These are phyloP conservation scores for Gordius sp. DNA, from an alignment of 2,888 invertebrate genomes.

Conservation along the genomic window DNA sequence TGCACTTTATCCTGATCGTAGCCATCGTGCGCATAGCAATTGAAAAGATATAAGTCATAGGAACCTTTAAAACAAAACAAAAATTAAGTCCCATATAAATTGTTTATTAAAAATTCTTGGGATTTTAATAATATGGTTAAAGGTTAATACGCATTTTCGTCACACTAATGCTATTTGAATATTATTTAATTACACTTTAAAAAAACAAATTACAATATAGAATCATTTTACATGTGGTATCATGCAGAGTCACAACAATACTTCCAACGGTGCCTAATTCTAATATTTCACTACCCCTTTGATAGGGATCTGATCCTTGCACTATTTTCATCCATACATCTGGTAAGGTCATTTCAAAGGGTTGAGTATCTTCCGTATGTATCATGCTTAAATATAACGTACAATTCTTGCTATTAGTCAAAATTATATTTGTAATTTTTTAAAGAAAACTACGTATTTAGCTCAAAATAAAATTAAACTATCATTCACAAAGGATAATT, in stretches of 20 bases:
- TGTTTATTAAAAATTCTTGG: no score
- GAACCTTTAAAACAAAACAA: constrained; percentile 2
- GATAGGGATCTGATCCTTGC: background rate
- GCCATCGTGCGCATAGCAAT: constrained; percentile 14
- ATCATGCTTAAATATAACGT: constrained; percentile 8
- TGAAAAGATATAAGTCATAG: constrained; percentile 11
- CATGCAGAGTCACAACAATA: background rate
- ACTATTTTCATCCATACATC: constrained; percentile 16
- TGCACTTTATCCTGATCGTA: constrained; percentile 2
- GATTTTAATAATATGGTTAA: no score
- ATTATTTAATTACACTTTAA: no score
- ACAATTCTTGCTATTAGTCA: no score
- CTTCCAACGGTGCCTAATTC: background rate
- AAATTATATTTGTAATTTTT: no score
- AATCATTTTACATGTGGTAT: background rate
- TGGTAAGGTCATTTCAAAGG: constrained; percentile 7
- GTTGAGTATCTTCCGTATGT: constrained; percentile 4
- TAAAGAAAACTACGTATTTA: no score
- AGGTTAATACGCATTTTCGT: no score
- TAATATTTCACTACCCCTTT: background rate
- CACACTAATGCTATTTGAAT: no score
- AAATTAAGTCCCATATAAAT: no score
- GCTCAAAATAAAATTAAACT: no score
- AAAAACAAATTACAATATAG: background rate
- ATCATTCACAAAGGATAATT: no score